A percentile compares a stretch with the other conserved stretches of the same genome.
These are phyloP conservation scores for Drosophila anceps DNA, from an alignment of 2,888 invertebrate species.

Conservation along the genomic window DNA sequence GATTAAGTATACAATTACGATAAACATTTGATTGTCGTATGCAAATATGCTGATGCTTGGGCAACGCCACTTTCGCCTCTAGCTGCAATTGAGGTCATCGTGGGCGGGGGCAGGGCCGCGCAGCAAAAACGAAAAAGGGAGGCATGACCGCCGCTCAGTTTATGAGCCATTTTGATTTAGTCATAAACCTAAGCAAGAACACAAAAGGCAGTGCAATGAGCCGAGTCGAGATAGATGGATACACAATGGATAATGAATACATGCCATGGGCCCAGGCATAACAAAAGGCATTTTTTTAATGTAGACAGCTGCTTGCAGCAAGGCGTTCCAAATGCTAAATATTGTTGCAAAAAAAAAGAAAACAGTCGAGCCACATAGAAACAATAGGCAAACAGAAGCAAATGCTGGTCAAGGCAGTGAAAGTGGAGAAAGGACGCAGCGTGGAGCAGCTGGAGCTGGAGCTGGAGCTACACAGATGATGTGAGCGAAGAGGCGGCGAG, in stretches of 20 bases:
- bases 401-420: conserved; percentile 65
- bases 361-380: background rate
- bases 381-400: conserved; percentile 18
- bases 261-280: conserved; percentile 8
- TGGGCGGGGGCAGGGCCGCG: background rate
- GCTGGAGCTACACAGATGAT: background rate
- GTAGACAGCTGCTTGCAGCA: conserved; percentile 34
- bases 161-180: conserved; percentile 42
- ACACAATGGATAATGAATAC: conserved; percentile 25
- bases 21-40: conserved; percentile 25
- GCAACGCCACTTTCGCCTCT: background rate
- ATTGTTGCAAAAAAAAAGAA: conserved; percentile 49
- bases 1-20: conserved; percentile 22
- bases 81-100: conserved; percentile 48
- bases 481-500: background rate
- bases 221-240: conserved; percentile 33
- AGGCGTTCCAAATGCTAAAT: conserved; percentile 50
- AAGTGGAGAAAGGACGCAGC: conserved; percentile 33
- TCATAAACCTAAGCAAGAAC: conserved; percentile 42
- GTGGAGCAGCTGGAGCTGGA: no score
- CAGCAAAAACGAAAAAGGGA: no score
- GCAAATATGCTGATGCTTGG: conserved; percentile 19
- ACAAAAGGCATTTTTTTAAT: conserved; percentile 42
- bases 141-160: conserved; percentile 12
- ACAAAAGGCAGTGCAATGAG: conserved; percentile 34